These are phyloP conservation scores for Epinephelus cyanopodus DNA, from an alignment of 2,113 vertebrate species.

Conservation along the genomic window DNA sequence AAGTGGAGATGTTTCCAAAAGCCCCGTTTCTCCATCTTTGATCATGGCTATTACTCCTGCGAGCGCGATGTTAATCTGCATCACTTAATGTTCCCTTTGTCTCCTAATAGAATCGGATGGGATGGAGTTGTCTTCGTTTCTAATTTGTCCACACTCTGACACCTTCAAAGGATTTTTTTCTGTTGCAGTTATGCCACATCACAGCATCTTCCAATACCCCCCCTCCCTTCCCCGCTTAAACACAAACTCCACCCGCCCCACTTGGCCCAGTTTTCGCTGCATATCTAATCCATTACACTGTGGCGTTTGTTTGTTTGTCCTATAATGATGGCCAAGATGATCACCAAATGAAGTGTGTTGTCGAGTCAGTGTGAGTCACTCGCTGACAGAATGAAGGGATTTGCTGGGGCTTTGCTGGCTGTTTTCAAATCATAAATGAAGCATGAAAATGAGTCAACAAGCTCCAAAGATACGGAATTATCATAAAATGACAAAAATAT, in stretches of 20 bases:
- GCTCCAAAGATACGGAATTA: constrained; percentile 25
- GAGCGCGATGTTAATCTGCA: constrained; percentile 52
- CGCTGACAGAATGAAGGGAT: constrained; percentile 51
- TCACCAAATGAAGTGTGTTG: constrained; percentile 52
- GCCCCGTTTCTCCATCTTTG: constrained; percentile 33
- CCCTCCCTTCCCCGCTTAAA: background rate
- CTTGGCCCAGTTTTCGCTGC: constrained; percentile 57
- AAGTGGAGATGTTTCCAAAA: constrained; percentile 56
- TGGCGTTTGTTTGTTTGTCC: constrained; percentile 45
- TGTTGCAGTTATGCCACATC: constrained; percentile 21
- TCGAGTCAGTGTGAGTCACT: constrained; percentile 49
- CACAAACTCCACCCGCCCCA: constrained; percentile 16
- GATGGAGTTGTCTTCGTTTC: constrained; percentile 38
- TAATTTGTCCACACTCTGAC: constrained; percentile 51
- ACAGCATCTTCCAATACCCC: background rate
- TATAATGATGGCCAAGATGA: constrained; percentile 45
- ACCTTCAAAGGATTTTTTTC: constrained; percentile 42
- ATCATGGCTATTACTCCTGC: constrained; percentile 36
- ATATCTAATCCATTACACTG: constrained; percentile 48
- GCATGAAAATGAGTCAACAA: constrained; percentile 59
- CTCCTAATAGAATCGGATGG: constrained; percentile 49
- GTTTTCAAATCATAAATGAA: constrained; percentile 53
- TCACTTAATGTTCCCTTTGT: constrained; percentile 57
- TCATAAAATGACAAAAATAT: constrained; percentile 21
- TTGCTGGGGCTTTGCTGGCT: constrained; percentile 49